A percentile compares a stretch with the other conserved stretches of the same genome.
These are phyloP conservation scores for Hypothenemus hampei DNA, from an alignment of 1,140 invertebrate genomes.

Conservation along the genomic window DNA sequence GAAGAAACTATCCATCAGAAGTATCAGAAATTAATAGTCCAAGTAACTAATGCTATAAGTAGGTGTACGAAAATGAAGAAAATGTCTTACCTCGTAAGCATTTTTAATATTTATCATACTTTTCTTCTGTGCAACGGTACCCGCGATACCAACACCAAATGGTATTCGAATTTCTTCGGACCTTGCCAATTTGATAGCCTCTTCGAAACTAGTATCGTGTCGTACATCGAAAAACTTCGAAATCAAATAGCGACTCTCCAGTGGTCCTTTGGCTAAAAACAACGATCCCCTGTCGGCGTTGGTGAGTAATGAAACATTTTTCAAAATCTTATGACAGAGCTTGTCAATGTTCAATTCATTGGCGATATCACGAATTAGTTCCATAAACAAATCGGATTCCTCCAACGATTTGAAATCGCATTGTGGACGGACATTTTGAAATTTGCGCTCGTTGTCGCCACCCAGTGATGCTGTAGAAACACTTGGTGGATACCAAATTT, in stretches of 20 bases:
- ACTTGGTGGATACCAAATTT: slow-evolving; percentile 66
- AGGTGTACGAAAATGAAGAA: too few species aligned
- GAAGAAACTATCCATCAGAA: too few species aligned
- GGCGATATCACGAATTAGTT: slow-evolving; percentile 86
- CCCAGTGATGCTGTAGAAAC: too few species aligned
- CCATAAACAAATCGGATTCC: slow-evolving; percentile 84
- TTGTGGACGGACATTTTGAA: slow-evolving; percentile 39
- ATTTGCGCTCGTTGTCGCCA: slow-evolving; percentile 54
- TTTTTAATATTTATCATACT: slow-evolving; percentile 86
- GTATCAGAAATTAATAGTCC: too few species aligned
- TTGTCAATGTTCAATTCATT: slow-evolving; percentile 91
- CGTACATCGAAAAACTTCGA: slow-evolving; percentile 91
- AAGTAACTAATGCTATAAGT: too few species aligned
- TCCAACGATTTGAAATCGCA: slow-evolving; percentile 39
- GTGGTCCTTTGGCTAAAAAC: slow-evolving; percentile 77
- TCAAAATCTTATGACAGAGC: slow-evolving; percentile 89
- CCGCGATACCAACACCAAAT: slow-evolving; percentile 87
- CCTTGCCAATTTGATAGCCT: slow-evolving; percentile 64
- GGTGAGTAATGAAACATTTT: slow-evolving; percentile 83
- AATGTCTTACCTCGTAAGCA: slow-evolving; percentile 75
- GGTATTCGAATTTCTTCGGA: slow-evolving; percentile 80
- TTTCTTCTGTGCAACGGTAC: slow-evolving; percentile 82
- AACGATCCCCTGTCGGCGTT: slow-evolving; percentile 81
- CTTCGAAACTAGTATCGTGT: slow-evolving; percentile 76
- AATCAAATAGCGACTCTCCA: slow-evolving; percentile 71